Evolutionary conservation across 2,113 vertebrate genomes (phyloP).

Genomic region (Epinephelus cyanopodus): DNA sequence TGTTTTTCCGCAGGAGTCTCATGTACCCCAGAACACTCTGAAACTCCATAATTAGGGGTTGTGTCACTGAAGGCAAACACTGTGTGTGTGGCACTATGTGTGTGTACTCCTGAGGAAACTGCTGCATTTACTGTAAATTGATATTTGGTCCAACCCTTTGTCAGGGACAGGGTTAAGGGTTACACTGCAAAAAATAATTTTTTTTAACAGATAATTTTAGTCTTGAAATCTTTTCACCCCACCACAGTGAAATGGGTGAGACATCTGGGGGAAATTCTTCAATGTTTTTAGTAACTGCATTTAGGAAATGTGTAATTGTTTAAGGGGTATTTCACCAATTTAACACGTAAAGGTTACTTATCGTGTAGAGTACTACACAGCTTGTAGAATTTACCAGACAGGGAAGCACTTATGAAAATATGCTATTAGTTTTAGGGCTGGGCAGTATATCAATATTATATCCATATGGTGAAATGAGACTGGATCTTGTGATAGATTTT

Average conservation of each 20-base stretch:
- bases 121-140: constrained; percentile 35
- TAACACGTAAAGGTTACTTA: not conserved
- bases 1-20: constrained; percentile 57
- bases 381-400: not conserved
- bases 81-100: constrained; percentile 24
- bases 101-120: constrained; percentile 11
- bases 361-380: not conserved
- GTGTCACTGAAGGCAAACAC: constrained; percentile 58
- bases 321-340: not conserved
- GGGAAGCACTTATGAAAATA: not conserved
- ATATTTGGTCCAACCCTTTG: constrained; percentile 1
- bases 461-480: too few relatives aligned
- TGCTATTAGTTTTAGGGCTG: too few relatives aligned
- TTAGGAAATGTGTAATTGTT: not conserved
- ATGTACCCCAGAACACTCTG: constrained; percentile 46
- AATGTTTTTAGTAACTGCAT: not conserved
- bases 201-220: not conserved
- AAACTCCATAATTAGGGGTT: constrained; percentile 66
- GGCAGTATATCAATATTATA: too few relatives aligned
- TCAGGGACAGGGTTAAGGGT: constrained; percentile 14
- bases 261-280: too few relatives aligned
- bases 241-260: not conserved
- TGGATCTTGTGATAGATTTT: too few relatives aligned
- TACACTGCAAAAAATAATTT: not conserved
- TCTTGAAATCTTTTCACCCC: not conserved